Base-by-base conservation (phyloP, 2,888 invertebrate genomes). In the Adelognathus sp. region DNA sequence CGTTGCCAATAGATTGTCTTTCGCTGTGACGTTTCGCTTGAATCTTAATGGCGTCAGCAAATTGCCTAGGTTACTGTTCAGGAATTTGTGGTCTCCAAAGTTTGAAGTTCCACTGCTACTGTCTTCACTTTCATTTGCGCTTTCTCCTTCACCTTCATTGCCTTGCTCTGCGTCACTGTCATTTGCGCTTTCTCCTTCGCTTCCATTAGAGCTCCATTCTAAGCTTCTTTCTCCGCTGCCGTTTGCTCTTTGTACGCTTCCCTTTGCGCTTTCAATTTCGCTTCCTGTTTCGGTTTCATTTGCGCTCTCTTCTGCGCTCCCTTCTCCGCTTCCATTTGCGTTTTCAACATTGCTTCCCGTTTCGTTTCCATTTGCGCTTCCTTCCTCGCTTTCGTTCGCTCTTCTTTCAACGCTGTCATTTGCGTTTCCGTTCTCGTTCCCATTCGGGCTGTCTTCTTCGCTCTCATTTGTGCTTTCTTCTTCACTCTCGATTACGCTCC, bases 1-100 rank as follows among this genome's bases (percentile, higher is more conserved):
- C 14, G 41, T 31, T 29, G 64, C 31, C 1, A 73, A 46, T 52
- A 54, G 44, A 64, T 64, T 9, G 52, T 73, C 73, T 21, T 61
- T 71, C 1, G 56, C 31, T 16, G 56, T 56, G 16, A 56, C 33
- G 33, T 31, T 5, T 18, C 31, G 4, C 18, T 33, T 56, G 14
- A 33, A 56, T 14, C 2, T 56, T 2, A 56, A 16, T 33, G 56
- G 56, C 16, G 33, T 31, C 18, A 33, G 14, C 33, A 56, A 33
- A 56, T 56, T 3, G 16, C 14, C 14, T 9, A 33, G 5, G 11
- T 16, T 16, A 18, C 16, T 18, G 56, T 33, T 56, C 5, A 56
- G 14, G 6, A 56, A 56, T 33, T n/a, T n/a, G n/a, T n/a, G n/a
- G n/a, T n/a, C n/a, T n/a, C n/a, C n/a, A n/a, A n/a, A n/a, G n/a